A percentile compares a stretch with the other conserved stretches of the same genome.
These are phyloP conservation scores for Idaea straminata DNA, from an alignment of 2,888 invertebrate species.

Conservation along the genomic window DNA sequence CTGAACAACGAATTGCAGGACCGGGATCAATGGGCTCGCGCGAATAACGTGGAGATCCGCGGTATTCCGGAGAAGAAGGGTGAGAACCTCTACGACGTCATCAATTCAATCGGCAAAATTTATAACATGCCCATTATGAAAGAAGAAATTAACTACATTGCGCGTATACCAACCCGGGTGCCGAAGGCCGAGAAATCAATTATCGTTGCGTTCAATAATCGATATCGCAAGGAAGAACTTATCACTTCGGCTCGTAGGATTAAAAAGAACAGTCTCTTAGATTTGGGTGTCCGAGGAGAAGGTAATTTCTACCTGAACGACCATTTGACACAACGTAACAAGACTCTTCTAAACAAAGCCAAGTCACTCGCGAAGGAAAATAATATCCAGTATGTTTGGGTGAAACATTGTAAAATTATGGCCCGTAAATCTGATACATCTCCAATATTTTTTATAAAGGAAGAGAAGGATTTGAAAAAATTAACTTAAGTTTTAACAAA, in stretches of 20 bases:
- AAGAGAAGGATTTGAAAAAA: not conserved
- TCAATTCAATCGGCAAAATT: not conserved
- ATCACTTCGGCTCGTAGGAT: slow-evolving; percentile 12
- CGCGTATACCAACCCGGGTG: slow-evolving; percentile 18
- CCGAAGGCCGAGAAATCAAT: slow-evolving; percentile 20
- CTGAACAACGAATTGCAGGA: not conserved
- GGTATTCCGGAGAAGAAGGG: not conserved
- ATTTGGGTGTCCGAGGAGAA: slow-evolving; percentile 2
- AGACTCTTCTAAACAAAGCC: not conserved
- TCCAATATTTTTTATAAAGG: slow-evolving; percentile 18
- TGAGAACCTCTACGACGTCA: slow-evolving; percentile 4
- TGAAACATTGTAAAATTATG: slow-evolving; percentile 23
- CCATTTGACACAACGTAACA: not conserved
- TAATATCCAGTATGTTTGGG: slow-evolving; percentile 2
- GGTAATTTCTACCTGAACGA: not conserved
- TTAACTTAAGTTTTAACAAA: no score
- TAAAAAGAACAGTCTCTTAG: slow-evolving; percentile 8
- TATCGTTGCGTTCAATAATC: slow-evolving; percentile 14
- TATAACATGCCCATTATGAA: not conserved
- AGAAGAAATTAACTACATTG: slow-evolving; percentile 24
- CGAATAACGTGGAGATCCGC: slow-evolving; percentile 1
- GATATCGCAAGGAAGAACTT: slow-evolving; percentile 20
- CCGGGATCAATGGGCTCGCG: slow-evolving; percentile 2
- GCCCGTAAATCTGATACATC: slow-evolving; percentile 22
- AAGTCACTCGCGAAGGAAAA: not conserved